Base-by-base conservation (phyloP, 1,140 invertebrate genomes). In the Drusus annulatus region DNA sequence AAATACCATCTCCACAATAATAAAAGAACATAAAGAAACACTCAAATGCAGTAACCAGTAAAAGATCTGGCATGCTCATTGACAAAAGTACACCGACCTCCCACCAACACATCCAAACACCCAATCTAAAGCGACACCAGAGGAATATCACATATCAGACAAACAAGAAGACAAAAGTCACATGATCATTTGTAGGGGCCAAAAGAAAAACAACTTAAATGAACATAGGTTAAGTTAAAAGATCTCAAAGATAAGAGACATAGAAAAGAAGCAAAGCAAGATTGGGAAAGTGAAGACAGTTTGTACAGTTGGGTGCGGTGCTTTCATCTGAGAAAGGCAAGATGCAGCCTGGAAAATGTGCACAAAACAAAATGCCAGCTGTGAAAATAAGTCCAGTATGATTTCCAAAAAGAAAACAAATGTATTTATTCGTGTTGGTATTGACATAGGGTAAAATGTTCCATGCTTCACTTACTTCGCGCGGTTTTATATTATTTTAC, bases 51-150 rank as follows among this genome's bases (percentile, higher is more conserved):
- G 36, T 23, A 51, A 71, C 68, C 68, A 71, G 68, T 68, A 68
- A 8, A 7, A 65, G 68, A 71, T 21, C 68, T 23, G 45, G 68
- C 50, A 71, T 71, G 68, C 68, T 28, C 52, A 28, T 51, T 17
- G 28, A 71, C 68, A 71, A 15, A 13, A 36, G 52, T 21, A 45
- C 36, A 21, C 19, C 21, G 15, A 19, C 16, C 23, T 76, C 28
- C 56, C 21, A 60, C 23, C 36, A 23, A 54, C 28, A 73, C 36
- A 73, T 13, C n/a, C 13, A 50, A 50, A 25, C 69, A 60, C 19
- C 62, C 60, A 76, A 51, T 76, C 75, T 76, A 63, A 76, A 76
- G 75, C 75, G 45, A 76, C 75, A 76, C 23, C 17, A 45, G 75
- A 36, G 63, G 16, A 31, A 63, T 45, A 54, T 63, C 45, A 23